Conservation (phyloP, 2,888 invertebrate species). For the Pharmacophagus antenor region DNA sequence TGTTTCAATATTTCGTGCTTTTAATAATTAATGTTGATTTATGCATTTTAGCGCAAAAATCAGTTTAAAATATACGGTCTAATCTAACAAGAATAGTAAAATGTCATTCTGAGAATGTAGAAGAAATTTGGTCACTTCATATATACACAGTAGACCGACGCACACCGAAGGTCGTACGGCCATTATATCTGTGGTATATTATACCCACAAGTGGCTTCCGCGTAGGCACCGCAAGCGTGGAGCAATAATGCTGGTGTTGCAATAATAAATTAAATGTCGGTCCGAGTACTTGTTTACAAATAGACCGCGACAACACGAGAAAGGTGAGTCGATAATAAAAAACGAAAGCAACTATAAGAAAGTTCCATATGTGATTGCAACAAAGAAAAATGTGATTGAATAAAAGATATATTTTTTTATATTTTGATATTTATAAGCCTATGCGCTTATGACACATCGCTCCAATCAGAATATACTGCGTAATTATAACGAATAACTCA, state of each 20-base stretch:
- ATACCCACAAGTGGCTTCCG: constrained; percentile 35
- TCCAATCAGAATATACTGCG: too few species aligned
- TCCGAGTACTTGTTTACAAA: constrained; percentile 9
- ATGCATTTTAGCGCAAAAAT: too few species aligned
- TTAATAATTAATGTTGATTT: too few species aligned
- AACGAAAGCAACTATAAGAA: constrained; percentile 10
- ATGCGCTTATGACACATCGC: too few species aligned
- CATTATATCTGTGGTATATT: constrained; percentile 30
- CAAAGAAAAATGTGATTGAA: constrained; percentile 2
- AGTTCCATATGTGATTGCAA: not conserved
- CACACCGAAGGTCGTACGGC: constrained; percentile 19
- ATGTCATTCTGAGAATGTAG: not conserved
- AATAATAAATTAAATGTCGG: constrained; percentile 27
- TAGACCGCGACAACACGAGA: not conserved
- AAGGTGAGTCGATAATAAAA: not conserved
- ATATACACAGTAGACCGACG: constrained; percentile 12
- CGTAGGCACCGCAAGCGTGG: constrained; percentile 29
- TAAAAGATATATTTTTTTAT: not conserved
- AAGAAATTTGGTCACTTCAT: constrained; percentile 26
- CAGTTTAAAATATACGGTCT: too few species aligned
- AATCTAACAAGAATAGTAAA: too few species aligned
- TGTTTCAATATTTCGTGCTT: too few species aligned
- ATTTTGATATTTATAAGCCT: not conserved
- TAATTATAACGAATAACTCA: too few species aligned
- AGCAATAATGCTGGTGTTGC: constrained; percentile 24